These are phyloP conservation scores for Xenopus petersii DNA, from an alignment of 2,797 vertebrate species.

Conservation along the genomic window DNA sequence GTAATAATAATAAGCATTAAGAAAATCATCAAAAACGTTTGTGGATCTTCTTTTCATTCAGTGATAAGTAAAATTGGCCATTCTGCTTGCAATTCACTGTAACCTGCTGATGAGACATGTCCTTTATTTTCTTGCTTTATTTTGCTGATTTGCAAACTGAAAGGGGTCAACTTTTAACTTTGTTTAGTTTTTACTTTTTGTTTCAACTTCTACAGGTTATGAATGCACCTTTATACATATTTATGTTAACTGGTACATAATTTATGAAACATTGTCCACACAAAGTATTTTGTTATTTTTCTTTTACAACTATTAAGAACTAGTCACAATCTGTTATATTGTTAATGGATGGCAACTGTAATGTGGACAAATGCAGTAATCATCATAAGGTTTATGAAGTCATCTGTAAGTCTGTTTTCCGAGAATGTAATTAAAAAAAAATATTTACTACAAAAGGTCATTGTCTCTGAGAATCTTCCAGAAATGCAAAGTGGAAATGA, in stretches of 20 bases:
- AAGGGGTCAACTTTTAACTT: not conserved
- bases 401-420: conserved; percentile 62
- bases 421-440: conserved; percentile 54
- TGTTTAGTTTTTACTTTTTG: not conserved
- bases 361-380: conserved; percentile 50
- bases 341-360: conserved; percentile 51
- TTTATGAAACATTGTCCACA: conserved; percentile 73
- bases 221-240: conserved; percentile 78
- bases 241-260: conserved; percentile 80
- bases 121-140: not conserved
- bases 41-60: not conserved
- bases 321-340: conserved; percentile 67
- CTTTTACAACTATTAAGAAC: conserved; percentile 70
- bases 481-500: conserved; percentile 12
- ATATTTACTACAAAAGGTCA: conserved; percentile 44
- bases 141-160: too few species aligned
- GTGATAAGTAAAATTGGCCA: not conserved
- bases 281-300: conserved; percentile 76
- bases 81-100: conserved; percentile 1
- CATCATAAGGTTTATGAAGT: conserved; percentile 51
- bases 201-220: conserved; percentile 72
- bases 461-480: conserved; percentile 16
- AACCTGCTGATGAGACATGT: not conserved
- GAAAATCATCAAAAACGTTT: not conserved
- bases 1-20: too few species aligned